These are phyloP conservation scores for Xyrichtys novacula DNA, from an alignment of 2,797 vertebrate species.

Conservation along the genomic window DNA sequence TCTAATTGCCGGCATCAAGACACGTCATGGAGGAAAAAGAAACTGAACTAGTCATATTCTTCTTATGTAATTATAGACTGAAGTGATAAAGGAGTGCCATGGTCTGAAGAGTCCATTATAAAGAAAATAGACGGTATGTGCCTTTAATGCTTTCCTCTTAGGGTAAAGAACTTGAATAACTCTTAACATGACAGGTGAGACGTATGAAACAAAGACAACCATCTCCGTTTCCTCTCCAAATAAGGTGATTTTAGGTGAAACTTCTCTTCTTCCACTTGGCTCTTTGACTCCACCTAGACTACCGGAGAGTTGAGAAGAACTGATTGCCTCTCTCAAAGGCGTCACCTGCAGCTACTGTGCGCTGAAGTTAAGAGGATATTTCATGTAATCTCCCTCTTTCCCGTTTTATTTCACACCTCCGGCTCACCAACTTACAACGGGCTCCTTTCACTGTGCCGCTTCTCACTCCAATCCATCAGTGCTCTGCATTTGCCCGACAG, in stretches of 20 bases:
- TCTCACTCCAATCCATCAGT: constrained; percentile 50
- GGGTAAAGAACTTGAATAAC: background rate
- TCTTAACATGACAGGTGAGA: background rate
- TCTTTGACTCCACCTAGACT: constrained; percentile 4
- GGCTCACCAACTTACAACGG: constrained; percentile 41
- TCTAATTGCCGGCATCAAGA: constrained; percentile 31
- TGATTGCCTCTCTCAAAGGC: constrained; percentile 43
- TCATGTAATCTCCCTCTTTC: constrained; percentile 52
- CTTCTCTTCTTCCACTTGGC: constrained; percentile 6
- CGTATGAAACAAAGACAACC: background rate
- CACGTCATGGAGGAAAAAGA: background rate
- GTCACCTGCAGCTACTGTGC: constrained; percentile 44
- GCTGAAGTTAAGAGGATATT: constrained; percentile 44
- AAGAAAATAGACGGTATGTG: background rate
- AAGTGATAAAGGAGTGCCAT: background rate
- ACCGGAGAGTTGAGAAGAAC: constrained; percentile 4
- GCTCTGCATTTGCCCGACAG: constrained; percentile 32
- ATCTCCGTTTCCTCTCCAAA: background rate
- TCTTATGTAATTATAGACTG: background rate
- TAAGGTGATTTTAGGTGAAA: constrained; percentile 9
- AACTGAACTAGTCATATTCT: background rate
- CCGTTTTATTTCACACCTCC: constrained; percentile 33
- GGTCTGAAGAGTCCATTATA: too few relatives aligned
- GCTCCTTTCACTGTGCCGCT: constrained; percentile 26
- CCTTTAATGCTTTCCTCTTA: background rate